Evolutionary conservation across 2,888 invertebrate species (phyloP), one percentile per base, ranked within the genome.

Genomic region (Acheta domesticus): DNA sequence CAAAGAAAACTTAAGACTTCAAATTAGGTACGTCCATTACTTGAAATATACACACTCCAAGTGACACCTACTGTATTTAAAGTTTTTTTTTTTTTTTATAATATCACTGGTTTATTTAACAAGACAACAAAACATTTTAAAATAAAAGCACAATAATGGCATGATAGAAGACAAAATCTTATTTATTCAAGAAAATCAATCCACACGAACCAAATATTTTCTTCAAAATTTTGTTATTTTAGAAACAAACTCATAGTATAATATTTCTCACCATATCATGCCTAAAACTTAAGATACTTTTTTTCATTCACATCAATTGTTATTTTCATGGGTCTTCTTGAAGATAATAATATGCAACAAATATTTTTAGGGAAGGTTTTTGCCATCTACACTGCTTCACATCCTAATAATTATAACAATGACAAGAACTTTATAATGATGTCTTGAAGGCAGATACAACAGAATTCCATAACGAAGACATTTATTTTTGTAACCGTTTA

Each of bases 371-470:
- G 79, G 76, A 76, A 62, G 48, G 36, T 75, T 48, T 76, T 77
- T 76, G 79, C 76, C 76, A 73, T 50, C 79, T 76, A 79, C 73
- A 36, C 23, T 76, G 79, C n/a, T 75, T 79, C 76, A 76, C 76
- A 79, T 76, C 75, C 79, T 79, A 79, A 79, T 49, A 79, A 23
- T 62, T 49, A 76, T 79, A 77, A 76, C 76, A 76, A 79, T 76
- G 73, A 79, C 62, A 79, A 79, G 48, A 76, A 62, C 74, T 74
- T 74, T 74, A 19, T 74, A 78, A 78, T 73, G 16, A 48, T 78
- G 62, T 73, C 48, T 74, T 48, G 48, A 20, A 78, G 74, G 78
- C 78, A 78, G 78, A 48, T 48, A 19, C 36, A 19, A 74, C 36
- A 74, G 20, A 78, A 78, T 36, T 78, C n/a, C 21, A 49, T 48